Evolutionary conservation across 2,797 vertebrate genomes (phyloP), one percentile per base, ranked within the genome.

Genomic region (Peromyscus melanophrys): DNA sequence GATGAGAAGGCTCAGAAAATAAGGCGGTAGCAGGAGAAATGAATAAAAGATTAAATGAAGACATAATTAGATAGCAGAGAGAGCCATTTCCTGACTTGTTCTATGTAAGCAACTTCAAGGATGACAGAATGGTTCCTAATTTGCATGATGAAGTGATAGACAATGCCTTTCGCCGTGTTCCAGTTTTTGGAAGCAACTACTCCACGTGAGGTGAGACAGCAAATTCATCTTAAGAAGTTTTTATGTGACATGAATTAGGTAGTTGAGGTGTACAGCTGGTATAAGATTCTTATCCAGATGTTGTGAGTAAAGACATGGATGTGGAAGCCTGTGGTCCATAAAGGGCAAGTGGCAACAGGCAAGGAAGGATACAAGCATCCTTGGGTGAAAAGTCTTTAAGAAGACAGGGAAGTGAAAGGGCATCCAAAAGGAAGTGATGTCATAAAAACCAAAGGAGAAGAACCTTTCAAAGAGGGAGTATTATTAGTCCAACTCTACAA

Each of bases 381-480:
- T 92, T 31, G 84, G 31, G 17, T 19, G 83, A 59, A 65, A 63
- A 92, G 49, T 52, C 5, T 46, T 95, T 23, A 78, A 49, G 57
- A 49, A 27, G 55, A 78, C 10, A 89, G 43, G 67, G 16, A 71
- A 55, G n/a, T 46, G 7, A 23, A 76, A 80, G 40, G 37, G 69
- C 40, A 93, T 10, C 14, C 9, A 55, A 83, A 27, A 78, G 65
- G 23, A 88, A 91, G 27, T 49, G 5, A 63, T 13, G 13, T 17
- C 57, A 67, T 40, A 93, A 57, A 91, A 95, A 75, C 40, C n/a
- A 69, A 73, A 49, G 49, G 85, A 81, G 49, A 76, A 89, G 52
- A 73, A 81, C 23, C 91, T 63, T 77, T 85, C 23, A 69, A 81
- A 81, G 69, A 87, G 40, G 21, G 63, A 87, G 7, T 16, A 29